These are phyloP conservation scores for Notechis scutatus DNA, from an alignment of 2,113 vertebrate genomes.

Conservation along the genomic window DNA sequence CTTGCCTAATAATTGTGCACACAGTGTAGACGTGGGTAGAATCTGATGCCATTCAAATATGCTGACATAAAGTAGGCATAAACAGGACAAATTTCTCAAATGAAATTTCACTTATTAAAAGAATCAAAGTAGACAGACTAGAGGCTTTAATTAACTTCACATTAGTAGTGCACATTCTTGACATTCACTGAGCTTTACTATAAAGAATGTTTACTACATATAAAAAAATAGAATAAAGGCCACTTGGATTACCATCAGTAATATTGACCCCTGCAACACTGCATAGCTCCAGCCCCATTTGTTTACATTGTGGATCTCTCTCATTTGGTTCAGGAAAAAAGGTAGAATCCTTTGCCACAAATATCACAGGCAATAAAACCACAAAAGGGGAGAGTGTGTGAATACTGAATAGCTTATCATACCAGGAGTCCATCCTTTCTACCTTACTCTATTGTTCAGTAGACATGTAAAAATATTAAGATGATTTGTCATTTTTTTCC, in stretches of 20 bases:
- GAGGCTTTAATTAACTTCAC: slow-evolving; percentile 47
- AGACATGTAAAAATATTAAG: not conserved
- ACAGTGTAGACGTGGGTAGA: slow-evolving; percentile 23
- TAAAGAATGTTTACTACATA: slow-evolving; percentile 29
- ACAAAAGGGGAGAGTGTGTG: not conserved
- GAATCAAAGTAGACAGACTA: slow-evolving; percentile 2
- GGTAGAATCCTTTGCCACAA: slow-evolving; percentile 26
- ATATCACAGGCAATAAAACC: slow-evolving; percentile 51
- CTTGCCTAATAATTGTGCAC: too few relatives aligned
- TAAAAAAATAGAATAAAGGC: slow-evolving; percentile 34
- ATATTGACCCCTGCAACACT: slow-evolving; percentile 39
- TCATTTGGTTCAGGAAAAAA: slow-evolving; percentile 44
- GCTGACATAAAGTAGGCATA: slow-evolving; percentile 32
- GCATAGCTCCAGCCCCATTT: slow-evolving; percentile 53
- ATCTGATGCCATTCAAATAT: slow-evolving; percentile 32
- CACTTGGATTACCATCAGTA: slow-evolving; percentile 22
- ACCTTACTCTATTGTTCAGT: not conserved
- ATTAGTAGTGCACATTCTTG: slow-evolving; percentile 23
- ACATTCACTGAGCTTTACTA: slow-evolving; percentile 47
- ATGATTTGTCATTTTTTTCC: not conserved
- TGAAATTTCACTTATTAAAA: slow-evolving; percentile 24
- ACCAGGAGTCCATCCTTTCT: slow-evolving; percentile 6
- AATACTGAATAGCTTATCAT: slow-evolving; percentile 35
- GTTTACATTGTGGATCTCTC: slow-evolving; percentile 64
- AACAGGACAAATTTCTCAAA: slow-evolving; percentile 35